A percentile compares a stretch with the other conserved stretches of the same genome.
phyloP scores from a whole-genome alignment of 2,797 vertebrate genomes.

The Petrocephalus sullivani region DNA sequence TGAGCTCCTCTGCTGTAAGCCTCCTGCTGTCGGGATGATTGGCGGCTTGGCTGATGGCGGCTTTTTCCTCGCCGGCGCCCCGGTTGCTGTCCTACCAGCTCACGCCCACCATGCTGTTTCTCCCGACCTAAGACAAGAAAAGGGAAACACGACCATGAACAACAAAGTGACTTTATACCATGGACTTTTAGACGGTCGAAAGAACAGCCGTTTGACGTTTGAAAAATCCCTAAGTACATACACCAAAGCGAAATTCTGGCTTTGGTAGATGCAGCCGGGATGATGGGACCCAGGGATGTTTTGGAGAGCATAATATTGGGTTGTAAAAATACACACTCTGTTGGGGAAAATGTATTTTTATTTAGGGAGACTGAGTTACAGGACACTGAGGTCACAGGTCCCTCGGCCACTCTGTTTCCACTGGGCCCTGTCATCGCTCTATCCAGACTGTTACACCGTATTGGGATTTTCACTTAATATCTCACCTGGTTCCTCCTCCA shows the following conservation, averaged over 20 bases:
- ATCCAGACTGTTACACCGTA: background rate
- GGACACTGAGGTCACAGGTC: background rate
- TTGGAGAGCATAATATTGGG: background rate
- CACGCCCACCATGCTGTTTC: background rate
- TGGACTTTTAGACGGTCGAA: background rate
- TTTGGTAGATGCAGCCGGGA: background rate
- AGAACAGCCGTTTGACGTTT: background rate
- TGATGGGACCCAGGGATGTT: background rate
- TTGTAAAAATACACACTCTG: background rate
- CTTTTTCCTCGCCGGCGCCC: background rate
- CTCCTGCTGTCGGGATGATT: background rate
- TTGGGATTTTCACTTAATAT: background rate
- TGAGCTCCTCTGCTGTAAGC: background rate
- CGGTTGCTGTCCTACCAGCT: background rate
- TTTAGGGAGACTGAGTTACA: background rate
- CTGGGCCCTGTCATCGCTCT: background rate
- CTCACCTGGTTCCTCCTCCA: background rate
- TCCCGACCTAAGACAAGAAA: constrained; percentile 2
- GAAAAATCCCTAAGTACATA: background rate
- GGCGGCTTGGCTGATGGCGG: background rate
- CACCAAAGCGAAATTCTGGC: background rate
- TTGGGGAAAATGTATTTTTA: background rate
- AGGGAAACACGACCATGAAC: background rate
- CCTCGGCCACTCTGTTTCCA: background rate
- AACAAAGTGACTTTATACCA: background rate